Conservation (phyloP, 2,888 invertebrate genomes). For the Oligia latruncula region DNA sequence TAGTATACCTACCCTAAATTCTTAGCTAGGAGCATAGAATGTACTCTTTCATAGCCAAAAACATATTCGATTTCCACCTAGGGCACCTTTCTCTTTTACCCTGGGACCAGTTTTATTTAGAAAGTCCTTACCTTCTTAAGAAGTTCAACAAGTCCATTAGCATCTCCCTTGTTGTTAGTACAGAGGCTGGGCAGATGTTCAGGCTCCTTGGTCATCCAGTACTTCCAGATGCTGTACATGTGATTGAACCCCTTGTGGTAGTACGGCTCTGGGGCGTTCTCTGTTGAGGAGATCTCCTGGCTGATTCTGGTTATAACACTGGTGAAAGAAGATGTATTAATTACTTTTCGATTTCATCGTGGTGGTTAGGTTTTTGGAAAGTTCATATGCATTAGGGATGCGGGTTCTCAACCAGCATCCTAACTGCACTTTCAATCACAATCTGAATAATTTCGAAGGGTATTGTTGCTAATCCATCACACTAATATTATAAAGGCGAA, state of each 20-base stretch:
- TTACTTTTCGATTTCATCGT: not conserved
- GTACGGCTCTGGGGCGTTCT: slow-evolving; percentile 76
- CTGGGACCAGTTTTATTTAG: not conserved
- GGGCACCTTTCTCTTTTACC: not conserved
- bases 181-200: slow-evolving; percentile 91
- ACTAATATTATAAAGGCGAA: too few relatives aligned
- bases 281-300: slow-evolving; percentile 67
- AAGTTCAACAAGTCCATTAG: slow-evolving; percentile 89
- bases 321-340: slow-evolving; percentile 21
- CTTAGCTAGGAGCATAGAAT: too few relatives aligned
- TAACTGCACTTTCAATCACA: too few relatives aligned
- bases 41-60: too few relatives aligned
- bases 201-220: slow-evolving; percentile 94
- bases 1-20: not conserved
- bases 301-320: slow-evolving; percentile 80
- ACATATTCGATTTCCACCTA: too few relatives aligned
- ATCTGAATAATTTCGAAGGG: too few relatives aligned
- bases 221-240: slow-evolving; percentile 93
- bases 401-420: not conserved
- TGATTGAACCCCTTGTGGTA: slow-evolving; percentile 87
- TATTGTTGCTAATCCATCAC: too few relatives aligned
- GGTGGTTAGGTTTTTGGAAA: not conserved
- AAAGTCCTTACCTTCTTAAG: slow-evolving; percentile 86
- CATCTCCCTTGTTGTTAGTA: slow-evolving; percentile 90
- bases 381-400: too few relatives aligned